These are phyloP conservation scores for Hofmannophila pseudospretella DNA, from an alignment of 2,888 invertebrate genomes.

Conservation along the genomic window DNA sequence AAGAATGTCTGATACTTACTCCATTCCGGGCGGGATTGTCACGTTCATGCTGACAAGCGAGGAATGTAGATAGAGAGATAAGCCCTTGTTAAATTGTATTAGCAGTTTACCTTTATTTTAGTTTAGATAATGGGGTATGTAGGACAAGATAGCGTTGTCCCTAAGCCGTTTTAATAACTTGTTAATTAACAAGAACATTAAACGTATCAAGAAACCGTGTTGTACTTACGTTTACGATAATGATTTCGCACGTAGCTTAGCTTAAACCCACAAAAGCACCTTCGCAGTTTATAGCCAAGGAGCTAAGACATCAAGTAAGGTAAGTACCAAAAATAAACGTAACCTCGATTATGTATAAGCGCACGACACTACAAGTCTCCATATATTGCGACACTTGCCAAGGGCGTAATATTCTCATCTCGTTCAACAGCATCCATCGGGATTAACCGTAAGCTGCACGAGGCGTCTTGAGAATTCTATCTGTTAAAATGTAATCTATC, in stretches of 20 bases:
- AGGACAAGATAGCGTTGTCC: background rate
- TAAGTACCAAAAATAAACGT: slow-evolving; percentile 44
- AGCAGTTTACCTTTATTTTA: background rate
- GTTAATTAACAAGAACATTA: background rate
- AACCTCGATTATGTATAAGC: slow-evolving; percentile 49
- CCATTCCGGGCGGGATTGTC: too few species aligned
- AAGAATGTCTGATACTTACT: too few species aligned
- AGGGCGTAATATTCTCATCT: slow-evolving; percentile 44
- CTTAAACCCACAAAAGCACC: slow-evolving; percentile 13
- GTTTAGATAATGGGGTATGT: background rate
- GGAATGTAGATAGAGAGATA: slow-evolving; percentile 43
- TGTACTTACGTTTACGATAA: too few species aligned
- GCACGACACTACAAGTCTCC: slow-evolving; percentile 36
- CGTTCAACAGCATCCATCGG: slow-evolving; percentile 10
- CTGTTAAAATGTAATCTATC: too few species aligned
- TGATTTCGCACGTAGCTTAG: slow-evolving; percentile 16
- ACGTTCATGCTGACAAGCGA: slow-evolving; percentile 29
- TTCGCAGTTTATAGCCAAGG: slow-evolving; percentile 31
- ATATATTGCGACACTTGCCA: slow-evolving; percentile 34
- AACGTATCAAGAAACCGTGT: too few species aligned
- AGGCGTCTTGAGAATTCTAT: too few species aligned
- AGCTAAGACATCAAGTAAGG: too few species aligned
- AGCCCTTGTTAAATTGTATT: slow-evolving; percentile 17
- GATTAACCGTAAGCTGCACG: background rate
- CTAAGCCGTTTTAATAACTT: background rate